These are phyloP conservation scores for Philonicus albiceps DNA, from an alignment of 2,888 invertebrate genomes.

Conservation along the genomic window DNA sequence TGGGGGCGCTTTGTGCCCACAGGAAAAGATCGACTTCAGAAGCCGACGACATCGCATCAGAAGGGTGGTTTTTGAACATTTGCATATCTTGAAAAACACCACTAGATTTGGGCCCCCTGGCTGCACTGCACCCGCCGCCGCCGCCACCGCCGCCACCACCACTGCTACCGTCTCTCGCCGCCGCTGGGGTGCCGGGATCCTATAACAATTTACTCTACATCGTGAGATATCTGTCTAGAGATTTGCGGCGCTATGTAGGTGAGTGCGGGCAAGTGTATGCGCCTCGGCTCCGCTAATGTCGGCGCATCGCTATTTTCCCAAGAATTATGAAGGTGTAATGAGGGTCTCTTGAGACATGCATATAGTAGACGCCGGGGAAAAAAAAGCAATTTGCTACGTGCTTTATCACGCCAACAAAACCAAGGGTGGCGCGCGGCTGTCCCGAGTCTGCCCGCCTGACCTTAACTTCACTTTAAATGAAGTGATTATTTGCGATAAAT, in stretches of 20 bases:
- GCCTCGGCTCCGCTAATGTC: conserved; percentile 1
- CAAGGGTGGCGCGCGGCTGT: neutral
- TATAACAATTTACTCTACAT: conserved; percentile 30
- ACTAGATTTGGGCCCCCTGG: neutral
- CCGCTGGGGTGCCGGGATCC: neutral
- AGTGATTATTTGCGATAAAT: neutral
- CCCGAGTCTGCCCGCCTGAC: conserved; percentile 7
- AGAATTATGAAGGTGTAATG: conserved; percentile 41
- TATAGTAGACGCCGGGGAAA: conserved; percentile 26
- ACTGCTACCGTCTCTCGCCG: neutral
- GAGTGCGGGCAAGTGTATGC: conserved; percentile 17
- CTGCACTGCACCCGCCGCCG: neutral
- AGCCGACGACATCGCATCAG: conserved; percentile 34
- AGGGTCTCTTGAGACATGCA: conserved; percentile 44
- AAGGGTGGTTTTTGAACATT: conserved; percentile 23
- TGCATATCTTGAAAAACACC: conserved; percentile 27
- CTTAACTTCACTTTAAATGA: neutral
- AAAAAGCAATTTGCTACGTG: conserved; percentile 27
- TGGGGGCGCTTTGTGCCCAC: conserved; percentile 11
- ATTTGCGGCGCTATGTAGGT: neutral
- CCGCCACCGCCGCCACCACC: neutral
- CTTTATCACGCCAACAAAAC: conserved; percentile 12
- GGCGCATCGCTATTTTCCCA: conserved; percentile 33
- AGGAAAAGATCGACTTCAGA: conserved; percentile 30
- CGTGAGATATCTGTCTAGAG: conserved; percentile 32